Evolutionary conservation across 2,113 vertebrate genomes (phyloP), one percentile per base, ranked within the genome.

Genomic region (Syngnathus scovelli): DNA sequence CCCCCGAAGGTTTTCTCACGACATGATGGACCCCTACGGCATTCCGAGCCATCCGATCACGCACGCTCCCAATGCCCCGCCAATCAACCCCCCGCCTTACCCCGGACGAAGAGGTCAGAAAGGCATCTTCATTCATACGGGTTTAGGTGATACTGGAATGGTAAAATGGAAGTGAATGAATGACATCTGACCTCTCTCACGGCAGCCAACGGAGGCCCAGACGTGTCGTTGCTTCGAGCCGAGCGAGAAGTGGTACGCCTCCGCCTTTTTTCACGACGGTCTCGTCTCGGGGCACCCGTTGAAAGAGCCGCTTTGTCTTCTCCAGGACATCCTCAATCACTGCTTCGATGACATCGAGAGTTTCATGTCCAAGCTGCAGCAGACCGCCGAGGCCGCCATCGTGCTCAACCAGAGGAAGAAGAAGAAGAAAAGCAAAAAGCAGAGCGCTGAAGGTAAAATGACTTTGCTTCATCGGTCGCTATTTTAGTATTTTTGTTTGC

Each of bases 291-390:
- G 27, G 7, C 6, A 19, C 7, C 15, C 36, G 5, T 51, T 52
- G 4, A 36, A 66, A 21, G 18, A 38, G 48, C 19, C 6, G 38
- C 15, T 39, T 76, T 13, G 51, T 18, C 8, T 44, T 23, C 67
- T 39, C 38, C 81, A 96, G 95, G 89, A 89, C 23, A 90, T 95
- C 66, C 88, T 96, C 70, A 96, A 95, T 76, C 94, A 92, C 74
- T 92, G 94, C 48, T 94, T 96, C 1, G 93, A 94, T 3, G 94
- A 96, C 68, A 92, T 96, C 2, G 95, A 96, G 83, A 68, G 7
- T 63, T 96, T 96, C 65, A 92, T 96, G 73, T 87, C 69, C 0
- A 93, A 89, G 68, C 87, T 96, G 72, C 93, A 96, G 89, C 93
- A 95, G 81, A 89, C 90, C 0, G 92, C 93, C 0, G 94, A 96